Evolutionary conservation across 1,140 invertebrate species (phyloP), one percentile per base, ranked within the genome.

Genomic region (Drosophila simulans): DNA sequence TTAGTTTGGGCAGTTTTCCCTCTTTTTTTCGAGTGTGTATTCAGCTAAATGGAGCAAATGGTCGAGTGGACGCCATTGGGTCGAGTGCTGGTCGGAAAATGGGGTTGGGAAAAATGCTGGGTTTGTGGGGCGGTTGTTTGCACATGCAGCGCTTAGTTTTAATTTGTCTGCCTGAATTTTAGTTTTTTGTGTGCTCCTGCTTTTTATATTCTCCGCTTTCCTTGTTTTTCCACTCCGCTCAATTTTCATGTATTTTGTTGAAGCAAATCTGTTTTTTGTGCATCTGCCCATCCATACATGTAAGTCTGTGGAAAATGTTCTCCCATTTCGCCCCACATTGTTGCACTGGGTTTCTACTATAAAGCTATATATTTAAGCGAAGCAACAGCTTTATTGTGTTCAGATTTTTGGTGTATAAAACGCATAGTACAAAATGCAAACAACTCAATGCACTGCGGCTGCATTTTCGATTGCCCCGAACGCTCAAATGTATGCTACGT

Each of bases 1-100:
- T 63, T 60, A 63, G 77, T 59, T 66, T 45, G 11, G 57, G 17
- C 35, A 45, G 40, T 43, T 43, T 64, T 42, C 37, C 11, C 27
- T 31, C 53, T 27, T 37, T 71, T 75, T n/a, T 55, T 37, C 37
- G 60, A 76, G 60, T 76, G 56, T 66, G 53, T 71, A 27, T 71
- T 54, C 65, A 79, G 59, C 70, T 86, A 86, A 86, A 86, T 86
- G 83, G 83, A 88, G 83, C 83, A 86, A 86, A 86, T 88, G 83
- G 83, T 86, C 83, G 83, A 86, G 83, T 88, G 80, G 78, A 64
- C 77, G 82, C 59, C 81, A 85, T 85, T 85, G 82, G 82, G 77
- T 86, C 82, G 82, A 85, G 82, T 85, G 74, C 34, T 27, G 12
- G 34, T 12, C 8, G 31, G 46, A 40, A 53, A 37, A 31, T 15